Evolutionary conservation across 2,888 invertebrate genomes (phyloP).

Genomic region (Sesia apiformis): DNA sequence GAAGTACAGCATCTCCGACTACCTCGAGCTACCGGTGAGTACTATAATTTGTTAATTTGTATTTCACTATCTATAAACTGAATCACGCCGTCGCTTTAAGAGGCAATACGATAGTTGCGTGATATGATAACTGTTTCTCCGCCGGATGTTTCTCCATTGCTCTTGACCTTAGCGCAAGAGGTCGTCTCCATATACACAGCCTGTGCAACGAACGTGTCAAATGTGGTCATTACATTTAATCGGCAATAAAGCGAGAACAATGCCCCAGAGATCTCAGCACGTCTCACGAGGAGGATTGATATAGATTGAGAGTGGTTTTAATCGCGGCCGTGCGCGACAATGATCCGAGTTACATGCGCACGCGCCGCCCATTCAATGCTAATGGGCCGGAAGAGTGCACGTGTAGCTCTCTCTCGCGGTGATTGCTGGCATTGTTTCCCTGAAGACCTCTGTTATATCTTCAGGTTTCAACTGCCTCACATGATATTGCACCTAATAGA

Average conservation of each 20-base stretch:
- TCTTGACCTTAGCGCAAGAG: slow-evolving; percentile 41
- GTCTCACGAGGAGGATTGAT: slow-evolving; percentile 42
- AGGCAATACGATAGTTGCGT: too few species aligned
- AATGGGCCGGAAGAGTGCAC: slow-evolving; percentile 65
- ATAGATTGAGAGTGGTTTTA: slow-evolving; percentile 47
- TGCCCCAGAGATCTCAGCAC: slow-evolving; percentile 20
- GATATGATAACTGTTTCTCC: too few species aligned
- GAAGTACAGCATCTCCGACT: slow-evolving; percentile 76
- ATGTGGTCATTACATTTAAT: slow-evolving; percentile 60
- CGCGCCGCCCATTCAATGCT: slow-evolving; percentile 66
- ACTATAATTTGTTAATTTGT: not conserved
- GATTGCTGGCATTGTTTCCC: slow-evolving; percentile 50
- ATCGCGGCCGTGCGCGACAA: slow-evolving; percentile 44
- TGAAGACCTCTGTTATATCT: slow-evolving; percentile 15
- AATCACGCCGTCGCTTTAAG: not conserved
- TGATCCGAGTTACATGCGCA: slow-evolving; percentile 51
- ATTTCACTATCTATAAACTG: not conserved
- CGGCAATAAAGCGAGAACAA: slow-evolving; percentile 53
- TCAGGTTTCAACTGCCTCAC: slow-evolving; percentile 25
- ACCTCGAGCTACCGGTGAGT: slow-evolving; percentile 82
- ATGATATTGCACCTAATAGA: not conserved
- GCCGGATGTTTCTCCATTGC: slow-evolving; percentile 29
- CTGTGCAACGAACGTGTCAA: slow-evolving; percentile 33
- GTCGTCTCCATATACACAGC: slow-evolving; percentile 15
- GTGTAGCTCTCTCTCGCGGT: slow-evolving; percentile 49